Evolutionary conservation across 1,140 invertebrate species (phyloP).

Genomic region (Ceratina australensis): DNA sequence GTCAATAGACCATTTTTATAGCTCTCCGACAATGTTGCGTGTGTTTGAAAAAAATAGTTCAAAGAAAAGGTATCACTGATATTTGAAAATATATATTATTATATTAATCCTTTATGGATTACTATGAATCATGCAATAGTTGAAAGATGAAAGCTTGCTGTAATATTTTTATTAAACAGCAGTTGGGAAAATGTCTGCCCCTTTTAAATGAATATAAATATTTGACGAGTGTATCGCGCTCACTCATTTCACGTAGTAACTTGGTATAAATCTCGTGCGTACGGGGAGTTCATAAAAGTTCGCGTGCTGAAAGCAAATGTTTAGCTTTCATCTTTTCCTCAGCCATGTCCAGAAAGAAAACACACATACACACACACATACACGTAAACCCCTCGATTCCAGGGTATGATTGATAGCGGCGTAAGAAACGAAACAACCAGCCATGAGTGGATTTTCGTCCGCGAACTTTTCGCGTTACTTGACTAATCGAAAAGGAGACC

Average conservation of each 20-base stretch:
- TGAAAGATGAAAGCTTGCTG: too few relatives aligned
- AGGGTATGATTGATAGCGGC: slow-evolving; percentile 12
- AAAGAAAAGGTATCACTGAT: too few relatives aligned
- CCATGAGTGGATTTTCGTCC: background rate
- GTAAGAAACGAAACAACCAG: slow-evolving; percentile 19
- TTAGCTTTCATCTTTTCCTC: slow-evolving; percentile 32
- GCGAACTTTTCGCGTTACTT: slow-evolving; percentile 1
- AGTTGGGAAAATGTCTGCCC: too few relatives aligned
- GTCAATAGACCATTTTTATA: background rate
- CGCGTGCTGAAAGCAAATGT: slow-evolving; percentile 16
- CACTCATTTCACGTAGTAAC: background rate
- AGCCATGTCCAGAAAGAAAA: background rate
- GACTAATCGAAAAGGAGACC: slow-evolving; percentile 25
- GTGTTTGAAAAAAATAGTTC: background rate
- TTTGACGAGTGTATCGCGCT: too few relatives aligned
- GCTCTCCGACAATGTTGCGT: background rate
- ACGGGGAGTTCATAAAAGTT: background rate
- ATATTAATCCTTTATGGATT: too few relatives aligned
- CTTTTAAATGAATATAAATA: too few relatives aligned
- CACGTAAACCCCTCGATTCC: background rate
- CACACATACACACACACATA: slow-evolving; percentile 1
- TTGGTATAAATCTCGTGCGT: slow-evolving; percentile 22
- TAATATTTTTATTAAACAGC: too few relatives aligned
- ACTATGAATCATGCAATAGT: too few relatives aligned
- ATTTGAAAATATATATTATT: too few relatives aligned